Conservation (phyloP, 2,113 vertebrate species). For the Amia ocellicauda region DNA sequence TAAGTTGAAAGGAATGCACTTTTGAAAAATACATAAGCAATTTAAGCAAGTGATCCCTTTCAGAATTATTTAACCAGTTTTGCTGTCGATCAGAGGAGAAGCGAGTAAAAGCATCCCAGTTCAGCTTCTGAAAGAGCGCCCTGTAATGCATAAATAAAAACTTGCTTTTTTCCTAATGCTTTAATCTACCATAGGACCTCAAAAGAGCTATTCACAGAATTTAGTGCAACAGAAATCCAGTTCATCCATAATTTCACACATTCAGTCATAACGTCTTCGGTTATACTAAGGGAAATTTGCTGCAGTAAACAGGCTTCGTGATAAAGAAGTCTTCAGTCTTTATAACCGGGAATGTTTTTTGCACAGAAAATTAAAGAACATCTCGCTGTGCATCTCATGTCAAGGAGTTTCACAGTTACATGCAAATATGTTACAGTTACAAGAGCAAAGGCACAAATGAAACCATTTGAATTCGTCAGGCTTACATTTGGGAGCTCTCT, state of each 20-base stretch:
- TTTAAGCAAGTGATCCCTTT: constrained; percentile 7
- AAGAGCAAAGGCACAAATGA: too few species aligned
- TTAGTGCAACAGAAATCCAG: constrained; percentile 25
- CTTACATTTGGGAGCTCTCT: too few species aligned
- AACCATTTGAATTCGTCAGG: not conserved
- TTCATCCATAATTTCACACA: constrained; percentile 34
- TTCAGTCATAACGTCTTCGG: constrained; percentile 23
- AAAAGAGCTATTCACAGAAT: constrained; percentile 40
- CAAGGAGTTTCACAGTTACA: too few species aligned
- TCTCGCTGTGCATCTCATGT: too few species aligned
- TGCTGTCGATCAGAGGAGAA: constrained; percentile 26
- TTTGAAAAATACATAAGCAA: not conserved
- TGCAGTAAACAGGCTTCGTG: not conserved
- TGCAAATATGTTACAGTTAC: too few species aligned
- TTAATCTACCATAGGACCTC: constrained; percentile 32
- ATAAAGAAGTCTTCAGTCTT: not conserved
- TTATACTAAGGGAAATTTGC: constrained; percentile 9
- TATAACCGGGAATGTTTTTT: too few species aligned
- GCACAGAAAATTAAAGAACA: too few species aligned
- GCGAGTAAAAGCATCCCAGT: constrained; percentile 26
- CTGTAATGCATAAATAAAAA: constrained; percentile 42
- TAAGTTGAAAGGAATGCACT: not conserved
- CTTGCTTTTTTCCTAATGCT: constrained; percentile 22
- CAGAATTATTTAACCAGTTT: constrained; percentile 19
- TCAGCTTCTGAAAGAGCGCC: constrained; percentile 33